These are phyloP conservation scores for Leptarthrus brevirostris DNA, from an alignment of 2,888 invertebrate species.

Conservation along the genomic window DNA sequence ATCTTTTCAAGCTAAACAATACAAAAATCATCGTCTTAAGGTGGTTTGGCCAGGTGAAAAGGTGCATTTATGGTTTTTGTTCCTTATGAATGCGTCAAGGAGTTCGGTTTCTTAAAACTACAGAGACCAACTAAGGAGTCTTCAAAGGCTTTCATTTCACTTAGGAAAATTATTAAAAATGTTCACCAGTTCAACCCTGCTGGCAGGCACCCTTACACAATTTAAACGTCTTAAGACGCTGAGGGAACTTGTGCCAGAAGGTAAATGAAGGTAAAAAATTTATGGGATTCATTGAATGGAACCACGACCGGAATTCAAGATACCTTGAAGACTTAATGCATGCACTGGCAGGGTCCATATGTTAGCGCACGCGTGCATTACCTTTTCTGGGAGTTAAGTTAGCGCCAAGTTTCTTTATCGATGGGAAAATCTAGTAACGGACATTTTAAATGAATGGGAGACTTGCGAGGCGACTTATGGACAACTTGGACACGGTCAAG, in stretches of 20 bases:
- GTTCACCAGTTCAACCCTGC: not conserved
- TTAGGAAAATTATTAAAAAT: not conserved
- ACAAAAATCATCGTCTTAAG: slow-evolving; percentile 24
- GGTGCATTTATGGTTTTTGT: slow-evolving; percentile 44
- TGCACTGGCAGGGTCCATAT: not conserved
- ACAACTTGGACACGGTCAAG: slow-evolving; percentile 25
- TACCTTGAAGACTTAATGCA: not conserved
- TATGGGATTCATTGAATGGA: slow-evolving; percentile 27
- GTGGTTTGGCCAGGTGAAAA: slow-evolving; percentile 36
- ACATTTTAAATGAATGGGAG: slow-evolving; percentile 22
- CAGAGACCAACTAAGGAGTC: not conserved
- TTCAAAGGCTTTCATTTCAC: not conserved
- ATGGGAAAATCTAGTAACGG: slow-evolving; percentile 43
- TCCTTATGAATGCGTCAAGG: not conserved
- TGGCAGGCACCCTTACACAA: slow-evolving; percentile 9
- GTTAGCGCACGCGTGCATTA: slow-evolving; percentile 25
- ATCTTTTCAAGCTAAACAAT: not conserved
- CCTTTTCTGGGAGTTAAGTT: slow-evolving; percentile 18
- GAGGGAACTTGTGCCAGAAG: slow-evolving; percentile 36
- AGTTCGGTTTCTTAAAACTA: slow-evolving; percentile 24
- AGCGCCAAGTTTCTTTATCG: slow-evolving; percentile 32
- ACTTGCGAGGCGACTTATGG: not conserved
- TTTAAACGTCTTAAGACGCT: slow-evolving; percentile 51
- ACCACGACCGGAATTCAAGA: slow-evolving; percentile 22
- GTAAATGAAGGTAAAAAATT: slow-evolving; percentile 2